These are phyloP conservation scores for Drosophila rellima DNA, from an alignment of 2,888 invertebrate species.

Conservation along the genomic window DNA sequence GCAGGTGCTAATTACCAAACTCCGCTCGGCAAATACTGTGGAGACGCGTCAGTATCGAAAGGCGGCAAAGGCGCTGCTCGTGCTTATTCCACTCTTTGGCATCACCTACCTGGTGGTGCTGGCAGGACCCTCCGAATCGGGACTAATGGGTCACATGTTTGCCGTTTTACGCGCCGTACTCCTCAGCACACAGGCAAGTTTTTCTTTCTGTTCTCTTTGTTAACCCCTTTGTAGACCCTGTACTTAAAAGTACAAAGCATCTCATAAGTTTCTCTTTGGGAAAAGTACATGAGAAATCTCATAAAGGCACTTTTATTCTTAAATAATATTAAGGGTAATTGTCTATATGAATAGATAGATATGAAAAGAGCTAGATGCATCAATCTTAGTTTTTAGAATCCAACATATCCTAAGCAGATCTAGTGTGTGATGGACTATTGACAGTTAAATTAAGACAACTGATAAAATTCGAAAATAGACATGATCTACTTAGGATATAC, in stretches of 20 bases:
- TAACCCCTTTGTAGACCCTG: background rate
- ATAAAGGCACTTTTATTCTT: no score
- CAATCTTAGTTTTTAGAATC: no score
- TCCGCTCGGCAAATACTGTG: conserved; percentile 94
- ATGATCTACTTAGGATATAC: no score
- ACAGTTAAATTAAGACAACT: no score
- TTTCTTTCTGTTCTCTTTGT: conserved; percentile 13
- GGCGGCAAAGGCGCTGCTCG: conserved; percentile 95
- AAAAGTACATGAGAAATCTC: no score
- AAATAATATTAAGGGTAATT: no score
- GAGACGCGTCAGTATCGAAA: conserved; percentile 96
- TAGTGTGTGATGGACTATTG: no score
- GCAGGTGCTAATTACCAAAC: conserved; percentile 96
- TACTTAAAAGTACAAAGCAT: background rate
- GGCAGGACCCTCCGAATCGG: conserved; percentile 91
- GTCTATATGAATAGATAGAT: no score
- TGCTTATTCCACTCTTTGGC: conserved; percentile 96
- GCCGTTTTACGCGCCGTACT: conserved; percentile 92
- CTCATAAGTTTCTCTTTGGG: background rate
- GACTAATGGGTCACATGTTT: conserved; percentile 91
- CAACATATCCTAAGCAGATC: no score
- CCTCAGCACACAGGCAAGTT: conserved; percentile 94
- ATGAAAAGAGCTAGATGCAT: no score
- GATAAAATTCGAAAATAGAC: no score
- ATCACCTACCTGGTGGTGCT: conserved; percentile 95